Percentiles rank a stretch among this genome's conserved stretches.
Evolutionary conservation across 2,888 invertebrate species (phyloP).

Genomic region (Mechanitis messenoides): DNA sequence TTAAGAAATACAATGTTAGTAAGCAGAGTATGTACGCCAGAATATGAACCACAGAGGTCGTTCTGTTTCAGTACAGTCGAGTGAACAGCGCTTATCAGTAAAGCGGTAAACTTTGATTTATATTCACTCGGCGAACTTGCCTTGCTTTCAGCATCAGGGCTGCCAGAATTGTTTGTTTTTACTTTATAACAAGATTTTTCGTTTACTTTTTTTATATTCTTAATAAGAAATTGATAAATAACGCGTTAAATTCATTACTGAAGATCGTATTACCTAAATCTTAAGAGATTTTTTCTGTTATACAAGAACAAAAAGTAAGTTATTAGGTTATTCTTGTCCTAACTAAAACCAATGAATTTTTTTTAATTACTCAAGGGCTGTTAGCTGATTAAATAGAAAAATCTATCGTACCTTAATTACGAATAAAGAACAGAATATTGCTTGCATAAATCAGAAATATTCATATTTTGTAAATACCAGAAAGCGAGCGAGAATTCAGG

Average conservation of each 20-base stretch:
- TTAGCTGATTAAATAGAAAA: no score
- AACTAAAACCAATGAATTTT: no score
- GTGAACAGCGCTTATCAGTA: conserved; percentile 44
- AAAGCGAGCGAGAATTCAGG: no score
- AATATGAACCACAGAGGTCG: conserved; percentile 24
- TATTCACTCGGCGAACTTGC: conserved; percentile 36
- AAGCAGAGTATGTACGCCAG: not conserved
- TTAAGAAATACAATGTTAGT: not conserved
- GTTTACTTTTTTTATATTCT: not conserved
- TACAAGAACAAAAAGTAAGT: no score
- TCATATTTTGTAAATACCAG: no score
- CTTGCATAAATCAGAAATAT: no score
- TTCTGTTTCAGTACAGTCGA: conserved; percentile 33
- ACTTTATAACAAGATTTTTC: not conserved
- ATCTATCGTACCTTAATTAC: no score
- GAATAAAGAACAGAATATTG: no score
- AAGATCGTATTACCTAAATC: no score
- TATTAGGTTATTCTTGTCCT: no score
- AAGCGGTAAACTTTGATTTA: conserved; percentile 50
- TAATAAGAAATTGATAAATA: not conserved
- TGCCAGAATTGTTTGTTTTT: conserved; percentile 16
- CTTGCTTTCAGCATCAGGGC: conserved; percentile 21
- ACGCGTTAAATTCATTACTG: no score
- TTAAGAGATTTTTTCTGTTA: not conserved
- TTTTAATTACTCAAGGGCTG: no score